Evolutionary conservation across 1,140 invertebrate genomes (phyloP).

Genomic region (Euura saliciscinereae): DNA sequence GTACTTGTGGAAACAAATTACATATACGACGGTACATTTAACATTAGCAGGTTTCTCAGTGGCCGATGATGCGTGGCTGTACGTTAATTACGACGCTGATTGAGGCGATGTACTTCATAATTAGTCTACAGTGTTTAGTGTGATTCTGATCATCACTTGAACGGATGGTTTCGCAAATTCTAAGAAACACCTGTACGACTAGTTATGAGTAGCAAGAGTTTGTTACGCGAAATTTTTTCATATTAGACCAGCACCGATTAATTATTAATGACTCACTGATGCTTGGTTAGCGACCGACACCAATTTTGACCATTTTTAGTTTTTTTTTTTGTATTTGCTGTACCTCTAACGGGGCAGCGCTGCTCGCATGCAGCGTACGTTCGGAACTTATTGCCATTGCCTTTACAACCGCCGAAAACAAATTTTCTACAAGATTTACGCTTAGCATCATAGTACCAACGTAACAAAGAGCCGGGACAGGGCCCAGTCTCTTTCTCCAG

Average conservation of each 20-base stretch:
- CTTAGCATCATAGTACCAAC: slow-evolving; percentile 68
- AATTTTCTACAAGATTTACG: slow-evolving; percentile 65
- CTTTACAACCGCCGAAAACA: slow-evolving; percentile 69
- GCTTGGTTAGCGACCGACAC: slow-evolving; percentile 9
- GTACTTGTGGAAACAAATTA: neutral
- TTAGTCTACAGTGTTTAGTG: too few species aligned
- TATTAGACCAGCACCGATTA: neutral
- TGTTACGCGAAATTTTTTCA: neutral
- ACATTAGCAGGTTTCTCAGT: too few species aligned
- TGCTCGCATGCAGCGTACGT: slow-evolving; percentile 64
- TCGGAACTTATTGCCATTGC: slow-evolving; percentile 73
- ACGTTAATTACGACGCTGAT: too few species aligned
- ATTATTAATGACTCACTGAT: neutral
- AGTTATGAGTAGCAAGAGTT: neutral
- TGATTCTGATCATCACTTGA: too few species aligned
- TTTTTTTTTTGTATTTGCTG: slow-evolving; percentile 19
- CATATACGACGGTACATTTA: too few species aligned
- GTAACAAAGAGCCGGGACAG: slow-evolving; percentile 61
- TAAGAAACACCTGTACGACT: too few species aligned
- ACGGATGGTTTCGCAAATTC: too few species aligned
- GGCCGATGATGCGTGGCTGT: too few species aligned
- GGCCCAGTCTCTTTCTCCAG: slow-evolving; percentile 62
- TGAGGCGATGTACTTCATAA: too few species aligned
- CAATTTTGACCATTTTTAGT: slow-evolving; percentile 11
- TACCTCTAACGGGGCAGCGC: slow-evolving; percentile 56